A percentile compares a stretch with the other conserved stretches of the same genome.
These are phyloP conservation scores for Corythornis madagascariensis DNA, from an alignment of 2,113 vertebrate species.

Conservation along the genomic window DNA sequence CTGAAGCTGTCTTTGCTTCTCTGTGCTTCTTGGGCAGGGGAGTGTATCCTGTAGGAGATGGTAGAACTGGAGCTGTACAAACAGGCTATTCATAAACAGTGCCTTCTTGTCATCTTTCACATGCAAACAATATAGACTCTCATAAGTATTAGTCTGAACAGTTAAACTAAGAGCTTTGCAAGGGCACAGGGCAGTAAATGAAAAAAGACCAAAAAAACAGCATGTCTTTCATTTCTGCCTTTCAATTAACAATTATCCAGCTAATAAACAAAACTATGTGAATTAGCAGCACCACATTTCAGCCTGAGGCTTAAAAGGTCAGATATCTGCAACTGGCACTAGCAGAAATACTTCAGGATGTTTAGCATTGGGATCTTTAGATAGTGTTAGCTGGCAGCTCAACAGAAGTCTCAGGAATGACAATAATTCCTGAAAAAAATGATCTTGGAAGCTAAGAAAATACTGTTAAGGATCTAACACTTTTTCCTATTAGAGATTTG, in stretches of 20 bases:
- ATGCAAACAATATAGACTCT: accelerated
- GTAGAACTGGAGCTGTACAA: not conserved
- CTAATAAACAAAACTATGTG: not conserved
- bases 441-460: not conserved
- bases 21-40: not conserved
- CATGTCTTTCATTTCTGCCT: not conserved
- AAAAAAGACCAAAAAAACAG: not conserved
- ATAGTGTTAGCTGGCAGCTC: not conserved
- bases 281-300: not conserved
- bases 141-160: not conserved
- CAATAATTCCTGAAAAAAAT: not conserved
- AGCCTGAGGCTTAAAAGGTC: not conserved
- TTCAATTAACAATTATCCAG: not conserved
- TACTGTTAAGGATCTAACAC: not conserved
- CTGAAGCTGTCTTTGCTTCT: not conserved
- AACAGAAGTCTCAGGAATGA: not conserved
- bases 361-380: not conserved
- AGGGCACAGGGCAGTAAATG: not conserved
- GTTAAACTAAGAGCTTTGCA: not conserved
- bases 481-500: not conserved
- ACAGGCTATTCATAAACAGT: not conserved
- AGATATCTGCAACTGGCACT: not conserved
- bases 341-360: not conserved
- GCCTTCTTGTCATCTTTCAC: not conserved
- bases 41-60: not conserved